These are phyloP conservation scores for Neotoma lepida DNA, from an alignment of 2,113 vertebrate genomes.

Conservation along the genomic window DNA sequence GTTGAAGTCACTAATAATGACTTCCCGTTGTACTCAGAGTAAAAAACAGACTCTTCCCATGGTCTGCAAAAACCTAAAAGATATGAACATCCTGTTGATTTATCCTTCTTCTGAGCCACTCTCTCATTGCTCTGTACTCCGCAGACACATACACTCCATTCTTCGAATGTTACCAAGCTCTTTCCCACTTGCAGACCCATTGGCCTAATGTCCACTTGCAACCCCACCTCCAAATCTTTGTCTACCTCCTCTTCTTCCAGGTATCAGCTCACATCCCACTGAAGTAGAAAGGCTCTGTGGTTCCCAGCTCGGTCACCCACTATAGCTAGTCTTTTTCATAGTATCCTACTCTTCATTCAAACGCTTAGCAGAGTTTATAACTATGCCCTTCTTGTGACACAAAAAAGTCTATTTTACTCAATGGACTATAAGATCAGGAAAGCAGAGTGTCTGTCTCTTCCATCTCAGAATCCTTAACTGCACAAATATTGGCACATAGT, in stretches of 20 bases:
- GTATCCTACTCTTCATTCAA: not conserved
- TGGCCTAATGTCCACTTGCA: not conserved
- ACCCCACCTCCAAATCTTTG: not conserved
- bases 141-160: not conserved
- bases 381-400: not conserved
- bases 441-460: not conserved
- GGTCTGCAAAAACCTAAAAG: not conserved
- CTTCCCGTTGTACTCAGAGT: not conserved
- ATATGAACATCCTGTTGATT: not conserved
- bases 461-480: not conserved
- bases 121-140: not conserved
- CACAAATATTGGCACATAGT: not conserved
- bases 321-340: not conserved
- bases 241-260: conserved; percentile 8
- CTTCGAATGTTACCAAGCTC: not conserved
- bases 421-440: conserved; percentile 8
- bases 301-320: not conserved
- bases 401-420: not conserved
- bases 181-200: not conserved
- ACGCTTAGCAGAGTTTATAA: not conserved
- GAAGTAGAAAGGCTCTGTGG: not conserved
- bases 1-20: not conserved
- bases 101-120: not conserved
- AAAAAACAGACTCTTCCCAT: not conserved
- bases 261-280: not conserved